Percentiles rank a stretch among this genome's conserved stretches.
Conservation (phyloP, 2,113 vertebrate genomes). For the Pluvianellus socialis region DNA sequence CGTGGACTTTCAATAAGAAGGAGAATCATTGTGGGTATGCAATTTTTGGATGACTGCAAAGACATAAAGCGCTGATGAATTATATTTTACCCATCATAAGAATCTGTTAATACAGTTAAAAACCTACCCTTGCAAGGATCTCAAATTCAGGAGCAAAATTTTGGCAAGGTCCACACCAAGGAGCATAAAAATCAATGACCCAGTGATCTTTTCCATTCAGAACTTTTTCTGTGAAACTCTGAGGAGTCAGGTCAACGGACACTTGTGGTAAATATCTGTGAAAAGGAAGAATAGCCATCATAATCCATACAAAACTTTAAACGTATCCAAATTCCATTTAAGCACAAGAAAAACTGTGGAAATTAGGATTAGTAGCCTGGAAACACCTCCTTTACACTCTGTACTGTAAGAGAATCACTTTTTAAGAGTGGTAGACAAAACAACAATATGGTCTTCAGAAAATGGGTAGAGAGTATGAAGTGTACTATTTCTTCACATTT, state of each 20-base stretch:
- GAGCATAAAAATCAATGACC: constrained; percentile 96
- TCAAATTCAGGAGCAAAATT: constrained; percentile 97
- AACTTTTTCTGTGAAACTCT: constrained; percentile 86
- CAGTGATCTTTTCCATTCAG: constrained; percentile 88
- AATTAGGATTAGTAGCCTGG: neutral
- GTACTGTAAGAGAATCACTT: neutral
- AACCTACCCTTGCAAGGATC: constrained; percentile 87
- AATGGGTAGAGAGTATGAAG: neutral
- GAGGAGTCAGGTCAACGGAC: constrained; percentile 87
- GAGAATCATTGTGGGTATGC: fast-evolving
- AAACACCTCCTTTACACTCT: neutral
- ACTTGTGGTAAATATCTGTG: constrained; percentile 85
- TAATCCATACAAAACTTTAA: neutral
- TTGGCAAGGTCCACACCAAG: constrained; percentile 97
- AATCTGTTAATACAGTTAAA: neutral
- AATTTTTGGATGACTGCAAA: neutral
- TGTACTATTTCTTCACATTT: neutral
- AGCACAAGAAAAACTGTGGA: neutral
- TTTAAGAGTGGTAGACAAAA: neutral
- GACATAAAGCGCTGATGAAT: neutral
- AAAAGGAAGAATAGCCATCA: neutral
- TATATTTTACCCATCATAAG: neutral
- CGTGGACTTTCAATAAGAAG: neutral
- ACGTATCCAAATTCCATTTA: neutral
- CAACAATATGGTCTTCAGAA: neutral